Conservation (phyloP, 1,140 invertebrate genomes). For the Listronotus bonariensis region DNA sequence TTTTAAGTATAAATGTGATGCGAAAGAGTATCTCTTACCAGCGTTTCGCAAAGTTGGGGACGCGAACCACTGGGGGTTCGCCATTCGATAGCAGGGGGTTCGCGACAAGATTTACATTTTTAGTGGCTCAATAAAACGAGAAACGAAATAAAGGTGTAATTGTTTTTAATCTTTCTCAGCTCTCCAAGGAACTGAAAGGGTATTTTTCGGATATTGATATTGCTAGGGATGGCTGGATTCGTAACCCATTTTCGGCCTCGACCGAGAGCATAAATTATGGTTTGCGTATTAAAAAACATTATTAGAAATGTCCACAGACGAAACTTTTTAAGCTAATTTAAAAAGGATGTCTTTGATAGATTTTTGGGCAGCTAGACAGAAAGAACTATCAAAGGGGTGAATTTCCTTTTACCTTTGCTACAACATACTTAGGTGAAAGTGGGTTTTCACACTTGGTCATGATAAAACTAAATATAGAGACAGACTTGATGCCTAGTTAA, state of each 20-base stretch:
- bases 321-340: slow-evolving; percentile 12
- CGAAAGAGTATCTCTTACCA: too few relatives aligned
- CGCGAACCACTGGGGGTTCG: too few relatives aligned
- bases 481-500: not conserved
- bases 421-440: slow-evolving; percentile 6
- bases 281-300: slow-evolving; percentile 10
- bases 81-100: too few relatives aligned
- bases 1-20: too few relatives aligned
- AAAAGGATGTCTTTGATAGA: too few relatives aligned
- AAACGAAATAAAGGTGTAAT: too few relatives aligned
- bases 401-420: not conserved
- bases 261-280: slow-evolving; percentile 7
- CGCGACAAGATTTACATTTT: too few relatives aligned
- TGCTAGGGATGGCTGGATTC: slow-evolving; percentile 14
- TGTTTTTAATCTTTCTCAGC: not conserved
- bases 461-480: slow-evolving; percentile 13
- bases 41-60: too few relatives aligned
- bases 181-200: slow-evolving; percentile 3
- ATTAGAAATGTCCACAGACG: slow-evolving; percentile 11
- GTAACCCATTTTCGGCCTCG: slow-evolving; percentile 9
- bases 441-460: too few relatives aligned
- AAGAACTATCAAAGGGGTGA: slow-evolving; percentile 16
- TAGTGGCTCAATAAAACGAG: too few relatives aligned
- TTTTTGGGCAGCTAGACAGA: slow-evolving; percentile 7
- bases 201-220: slow-evolving; percentile 14